A percentile compares a stretch with the other conserved stretches of the same genome.
Conservation (phyloP, 2,888 invertebrate genomes). For the Coremacera marginata region DNA sequence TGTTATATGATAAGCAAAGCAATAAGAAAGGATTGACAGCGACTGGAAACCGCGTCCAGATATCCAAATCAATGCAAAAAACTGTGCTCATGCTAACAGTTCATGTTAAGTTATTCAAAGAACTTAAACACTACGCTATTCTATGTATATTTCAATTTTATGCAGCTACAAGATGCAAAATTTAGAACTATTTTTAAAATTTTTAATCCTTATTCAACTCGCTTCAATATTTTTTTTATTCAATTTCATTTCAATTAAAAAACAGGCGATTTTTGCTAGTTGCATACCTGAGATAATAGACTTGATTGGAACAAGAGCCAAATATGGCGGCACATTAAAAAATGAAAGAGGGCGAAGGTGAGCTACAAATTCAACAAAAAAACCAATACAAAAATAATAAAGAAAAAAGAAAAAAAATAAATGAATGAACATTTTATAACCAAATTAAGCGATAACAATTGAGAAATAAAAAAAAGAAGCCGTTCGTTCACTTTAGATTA, state of each 20-base stretch:
- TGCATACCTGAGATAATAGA: conserved; percentile 99
- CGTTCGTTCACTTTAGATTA: conserved; percentile 42
- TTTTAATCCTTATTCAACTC: neutral
- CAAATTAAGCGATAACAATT: conserved; percentile 49
- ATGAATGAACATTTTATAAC: no score
- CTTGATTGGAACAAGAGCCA: conserved; percentile 99
- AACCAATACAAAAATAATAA: conserved; percentile 50
- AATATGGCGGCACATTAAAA: conserved; percentile 99
- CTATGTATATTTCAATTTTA: no score
- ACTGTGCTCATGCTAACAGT: neutral
- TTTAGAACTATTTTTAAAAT: neutral
- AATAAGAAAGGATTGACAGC: neutral
- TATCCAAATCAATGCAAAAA: neutral
- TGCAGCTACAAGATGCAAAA: conserved; percentile 12
- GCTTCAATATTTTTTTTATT: conserved; percentile 18
- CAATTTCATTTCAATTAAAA: conserved; percentile 52
- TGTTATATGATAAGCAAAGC: neutral
- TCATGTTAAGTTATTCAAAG: neutral
- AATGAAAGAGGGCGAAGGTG: conserved; percentile 99
- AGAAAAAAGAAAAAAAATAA: conserved; percentile 50
- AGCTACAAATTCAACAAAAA: conserved; percentile 68
- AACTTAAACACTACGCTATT: no score
- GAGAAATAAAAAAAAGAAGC: conserved; percentile 46
- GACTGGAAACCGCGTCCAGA: neutral
- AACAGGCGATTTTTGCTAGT: conserved; percentile 99